phyloP scores from a whole-genome alignment of 2,888 invertebrate genomes.

The Timandra comae region DNA sequence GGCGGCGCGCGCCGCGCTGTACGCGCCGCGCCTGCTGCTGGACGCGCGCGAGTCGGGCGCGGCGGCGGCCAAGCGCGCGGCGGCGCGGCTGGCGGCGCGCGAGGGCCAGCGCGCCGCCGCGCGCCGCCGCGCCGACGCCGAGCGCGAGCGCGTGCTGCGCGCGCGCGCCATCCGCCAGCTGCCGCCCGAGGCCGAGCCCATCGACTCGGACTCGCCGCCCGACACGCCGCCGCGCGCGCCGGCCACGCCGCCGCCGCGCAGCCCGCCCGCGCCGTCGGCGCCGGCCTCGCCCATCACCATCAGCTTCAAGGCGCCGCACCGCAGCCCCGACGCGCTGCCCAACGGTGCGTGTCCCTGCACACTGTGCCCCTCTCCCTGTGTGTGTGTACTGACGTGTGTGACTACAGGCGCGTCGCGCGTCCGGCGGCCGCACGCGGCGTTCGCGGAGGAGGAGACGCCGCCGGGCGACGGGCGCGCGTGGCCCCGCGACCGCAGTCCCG shows the following conservation, averaged over 20 bases:
- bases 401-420: constrained; percentile 24
- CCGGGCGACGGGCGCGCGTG: too few species aligned
- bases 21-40: constrained; percentile 88
- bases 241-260: constrained; percentile 13
- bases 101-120: constrained; percentile 75
- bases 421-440: constrained; percentile 44
- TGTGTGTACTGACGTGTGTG: too few species aligned
- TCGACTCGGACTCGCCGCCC: constrained; percentile 78
- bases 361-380: background rate
- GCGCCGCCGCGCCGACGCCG: constrained; percentile 74
- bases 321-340: constrained; percentile 29
- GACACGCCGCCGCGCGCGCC: constrained; percentile 12
- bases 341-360: constrained; percentile 18
- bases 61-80: constrained; percentile 61
- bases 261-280: constrained; percentile 19
- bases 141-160: constrained; percentile 56
- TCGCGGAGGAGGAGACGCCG: constrained; percentile 24
- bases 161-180: constrained; percentile 78
- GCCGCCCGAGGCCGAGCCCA: constrained; percentile 83
- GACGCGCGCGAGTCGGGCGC: constrained; percentile 79
- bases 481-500: too few species aligned
- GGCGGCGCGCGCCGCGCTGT: constrained; percentile 87
- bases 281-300: constrained; percentile 52
- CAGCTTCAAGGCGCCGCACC: constrained; percentile 47
- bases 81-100: constrained; percentile 41